Evolutionary conservation across 2,797 vertebrate genomes (phyloP).

Genomic region (Chromis chromis): DNA sequence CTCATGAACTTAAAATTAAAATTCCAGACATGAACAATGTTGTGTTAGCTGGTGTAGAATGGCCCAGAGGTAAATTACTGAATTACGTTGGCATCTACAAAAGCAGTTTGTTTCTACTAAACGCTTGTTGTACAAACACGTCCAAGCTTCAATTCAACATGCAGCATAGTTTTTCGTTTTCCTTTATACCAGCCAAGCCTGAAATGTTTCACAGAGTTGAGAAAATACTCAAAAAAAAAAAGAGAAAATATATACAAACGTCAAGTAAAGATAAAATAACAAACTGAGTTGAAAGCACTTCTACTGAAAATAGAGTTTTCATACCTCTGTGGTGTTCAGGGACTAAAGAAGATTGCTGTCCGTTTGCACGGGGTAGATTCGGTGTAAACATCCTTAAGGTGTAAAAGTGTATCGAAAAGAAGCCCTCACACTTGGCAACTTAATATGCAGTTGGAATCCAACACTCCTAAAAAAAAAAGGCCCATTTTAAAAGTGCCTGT

Average conservation of each 20-base stretch:
- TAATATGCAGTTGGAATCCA: slow-evolving; percentile 24
- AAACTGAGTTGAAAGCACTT: slow-evolving; percentile 8
- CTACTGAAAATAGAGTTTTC: slow-evolving; percentile 1
- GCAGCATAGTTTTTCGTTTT: too few relatives aligned
- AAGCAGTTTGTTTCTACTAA: too few relatives aligned
- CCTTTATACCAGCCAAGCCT: too few relatives aligned
- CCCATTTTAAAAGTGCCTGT: background rate
- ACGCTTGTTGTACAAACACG: too few relatives aligned
- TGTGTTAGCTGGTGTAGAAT: too few relatives aligned
- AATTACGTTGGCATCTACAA: too few relatives aligned
- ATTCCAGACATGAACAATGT: too few relatives aligned
- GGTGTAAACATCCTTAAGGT: slow-evolving; percentile 40
- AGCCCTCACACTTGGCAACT: slow-evolving; percentile 19
- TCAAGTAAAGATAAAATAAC: background rate
- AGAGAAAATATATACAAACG: background rate
- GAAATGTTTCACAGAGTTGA: too few relatives aligned
- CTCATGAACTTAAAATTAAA: too few relatives aligned
- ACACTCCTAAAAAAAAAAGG: background rate
- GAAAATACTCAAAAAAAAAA: too few relatives aligned
- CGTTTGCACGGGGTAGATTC: slow-evolving; percentile 15
- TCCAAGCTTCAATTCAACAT: too few relatives aligned
- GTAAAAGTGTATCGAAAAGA: background rate
- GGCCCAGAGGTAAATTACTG: too few relatives aligned
- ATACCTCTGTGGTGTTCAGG: slow-evolving; percentile 19
- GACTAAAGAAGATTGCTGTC: slow-evolving; percentile 30